Conservation (phyloP, 2,888 invertebrate species). For the Proisotoma minuta region DNA sequence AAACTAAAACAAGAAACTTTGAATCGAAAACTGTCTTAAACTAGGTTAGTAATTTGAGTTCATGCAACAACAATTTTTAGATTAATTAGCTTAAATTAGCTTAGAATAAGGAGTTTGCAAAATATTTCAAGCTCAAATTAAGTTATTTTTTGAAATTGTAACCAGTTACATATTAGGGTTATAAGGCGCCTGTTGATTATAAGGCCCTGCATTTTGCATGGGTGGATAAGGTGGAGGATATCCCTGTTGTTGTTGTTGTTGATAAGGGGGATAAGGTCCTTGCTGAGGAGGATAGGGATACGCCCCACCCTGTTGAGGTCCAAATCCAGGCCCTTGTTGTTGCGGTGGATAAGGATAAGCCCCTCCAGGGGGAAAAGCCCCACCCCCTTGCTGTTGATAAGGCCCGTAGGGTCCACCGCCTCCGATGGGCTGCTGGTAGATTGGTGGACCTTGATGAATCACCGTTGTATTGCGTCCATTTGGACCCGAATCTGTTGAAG, state of each 20-base stretch:
- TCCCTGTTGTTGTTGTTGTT: background rate
- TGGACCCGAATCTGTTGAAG: background rate
- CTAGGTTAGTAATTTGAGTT: too few relatives aligned
- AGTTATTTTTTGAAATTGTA: too few relatives aligned
- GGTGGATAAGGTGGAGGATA: background rate
- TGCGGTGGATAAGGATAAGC: constrained; percentile 9
- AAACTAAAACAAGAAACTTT: too few relatives aligned
- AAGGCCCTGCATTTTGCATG: constrained; percentile 2
- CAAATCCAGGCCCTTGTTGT: constrained; percentile 18
- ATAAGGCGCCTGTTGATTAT: constrained; percentile 7
- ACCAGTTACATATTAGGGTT: constrained; percentile 7
- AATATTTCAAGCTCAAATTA: background rate
- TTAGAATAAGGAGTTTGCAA: background rate
- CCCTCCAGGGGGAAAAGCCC: background rate
- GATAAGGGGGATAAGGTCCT: background rate
- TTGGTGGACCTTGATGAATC: constrained; percentile 32
- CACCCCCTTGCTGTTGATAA: constrained; percentile 6
- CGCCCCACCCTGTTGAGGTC: background rate
- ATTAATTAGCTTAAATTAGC: too few relatives aligned
- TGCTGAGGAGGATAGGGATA: constrained; percentile 7
- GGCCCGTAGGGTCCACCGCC: constrained; percentile 17
- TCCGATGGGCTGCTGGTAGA: constrained; percentile 31
- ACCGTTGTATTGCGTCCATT: constrained; percentile 25
- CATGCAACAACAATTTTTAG: too few relatives aligned
- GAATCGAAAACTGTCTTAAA: too few relatives aligned